Evolutionary conservation across 2,888 invertebrate species (phyloP), one percentile per base, ranked within the genome.

Genomic region (Acanthosoma haemorrhoidale): DNA sequence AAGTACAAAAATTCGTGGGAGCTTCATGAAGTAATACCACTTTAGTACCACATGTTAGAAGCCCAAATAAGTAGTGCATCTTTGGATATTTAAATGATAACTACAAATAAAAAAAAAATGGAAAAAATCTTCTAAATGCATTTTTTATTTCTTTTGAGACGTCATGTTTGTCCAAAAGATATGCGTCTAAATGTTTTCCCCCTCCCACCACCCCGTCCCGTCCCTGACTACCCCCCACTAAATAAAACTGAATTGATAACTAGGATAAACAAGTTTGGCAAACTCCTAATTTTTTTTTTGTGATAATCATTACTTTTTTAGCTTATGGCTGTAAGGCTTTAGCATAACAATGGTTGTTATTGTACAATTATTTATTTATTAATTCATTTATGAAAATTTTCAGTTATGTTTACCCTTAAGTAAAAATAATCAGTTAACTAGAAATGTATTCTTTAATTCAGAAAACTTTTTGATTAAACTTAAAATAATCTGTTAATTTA

Each of bases 141-240:
- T 51, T 51, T 51, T 41, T 51, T 51, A 51, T 51, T 51, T 51
- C 51, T 51, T 51, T 51, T 51, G 51, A 25, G 51, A 51, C 51
- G 51, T 51, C 3, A 51, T 51, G 25, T 51, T 51, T 51, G 51
- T 51, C 51, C 51, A 51, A 51, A 51, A 51, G 51, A 51, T 51
- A 21, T 21, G 18, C 25, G 51, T 51, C 51, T 25, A 51, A 51
- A 25, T 51, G 25, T 25, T 25, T 51, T 51, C 25, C 51, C 51
- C 51, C 51, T 51, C 51, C 51, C 51, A 51, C 21, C 4, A 51
- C 51, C 51, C 51, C n/a, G 51, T 25, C 51, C 51, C n/a, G 51
- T 51, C 51, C 51, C 51, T 25, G 51, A 51, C 51, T 25, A 21
- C 51, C 13, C 13, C 51, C 51, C 51, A 21, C 25, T 1, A 21